Evolutionary conservation across 2,113 vertebrate genomes (phyloP).

Genomic region (Neoarius graeffei): DNA sequence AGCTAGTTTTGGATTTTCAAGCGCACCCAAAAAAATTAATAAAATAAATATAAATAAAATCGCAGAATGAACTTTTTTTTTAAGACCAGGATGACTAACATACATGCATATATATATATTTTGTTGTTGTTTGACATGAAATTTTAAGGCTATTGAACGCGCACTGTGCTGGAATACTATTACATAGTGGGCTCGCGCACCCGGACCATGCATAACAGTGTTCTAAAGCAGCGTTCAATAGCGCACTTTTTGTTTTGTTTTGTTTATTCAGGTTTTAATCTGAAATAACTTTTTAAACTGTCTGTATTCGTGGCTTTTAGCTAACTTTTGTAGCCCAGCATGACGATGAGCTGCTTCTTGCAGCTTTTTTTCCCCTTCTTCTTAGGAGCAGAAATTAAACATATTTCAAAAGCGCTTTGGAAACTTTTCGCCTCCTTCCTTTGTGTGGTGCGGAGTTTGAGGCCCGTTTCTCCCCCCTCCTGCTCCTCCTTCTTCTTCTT

Average conservation of each 20-base stretch:
- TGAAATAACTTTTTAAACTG: not conserved
- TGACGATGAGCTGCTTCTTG: not conserved
- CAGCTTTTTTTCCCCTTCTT: too few species aligned
- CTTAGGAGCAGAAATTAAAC: too few species aligned
- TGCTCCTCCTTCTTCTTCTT: not conserved
- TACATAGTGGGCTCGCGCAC: not conserved
- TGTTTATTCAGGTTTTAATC: constrained; percentile 29
- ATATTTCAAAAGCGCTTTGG: not conserved
- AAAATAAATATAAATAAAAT: not conserved
- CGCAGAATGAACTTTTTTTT: not conserved
- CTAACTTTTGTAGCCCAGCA: not conserved
- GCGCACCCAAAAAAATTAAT: not conserved
- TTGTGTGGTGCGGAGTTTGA: constrained; percentile 36
- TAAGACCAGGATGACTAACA: not conserved
- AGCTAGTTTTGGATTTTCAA: not conserved
- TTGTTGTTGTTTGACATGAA: not conserved
- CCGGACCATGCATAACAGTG: not conserved
- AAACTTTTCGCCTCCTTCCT: constrained; percentile 31
- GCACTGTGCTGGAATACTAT: not conserved
- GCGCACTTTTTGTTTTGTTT: not conserved
- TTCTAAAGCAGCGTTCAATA: constrained; percentile 5
- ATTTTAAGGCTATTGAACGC: not conserved
- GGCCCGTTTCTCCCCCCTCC: not conserved
- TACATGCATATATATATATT: too few species aligned
- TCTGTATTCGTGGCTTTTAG: not conserved